Base-by-base conservation (phyloP, 2,888 invertebrate species). In the Meloe dianella region DNA sequence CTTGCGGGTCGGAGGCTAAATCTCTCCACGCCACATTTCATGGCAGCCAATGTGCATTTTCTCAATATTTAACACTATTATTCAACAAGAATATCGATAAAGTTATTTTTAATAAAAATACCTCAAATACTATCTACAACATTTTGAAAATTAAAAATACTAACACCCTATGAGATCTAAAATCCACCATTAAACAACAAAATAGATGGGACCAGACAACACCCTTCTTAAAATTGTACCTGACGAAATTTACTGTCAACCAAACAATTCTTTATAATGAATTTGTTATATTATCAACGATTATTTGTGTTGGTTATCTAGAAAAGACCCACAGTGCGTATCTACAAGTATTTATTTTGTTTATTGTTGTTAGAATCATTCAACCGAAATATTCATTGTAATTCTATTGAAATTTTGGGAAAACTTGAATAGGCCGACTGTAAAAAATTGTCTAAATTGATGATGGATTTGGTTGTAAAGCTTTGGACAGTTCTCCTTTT, bases 1-100 rank as follows among this genome's bases (percentile, higher is more conserved):
- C 12, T 27, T 70, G 67, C 56, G 51, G 67, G 56, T 63, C 61
- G 57, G 29, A 51, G 32, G 54, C 62, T 54, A 54, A 54, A 54
- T 54, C 54, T 54, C 54, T 54, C 54, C 27, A 27, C 54, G 24
- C 54, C 14, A 27, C 54, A 27, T 47, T 47, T 47, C 47, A 47
- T 47, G 9, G 47, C 54, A 54, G 14, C 24, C 24, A 27, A 27
- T 27, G 54, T 24, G n/a, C 14, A 54, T 54, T 24, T 54, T 54
- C 24, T 54, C 27, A 2, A 54, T 27, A 27, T 27, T 54, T 54
- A 22, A 54, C 54, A 27, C 54, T 27, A 54, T 54, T 54, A 54
- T 54, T 27, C 54, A 54, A 54, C 54, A 27, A 27, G 14, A 4
- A 54, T 12, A 54, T 27, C 2, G 14, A 14, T 14, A 14, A n/a